Conservation (phyloP, 1,140 invertebrate species). For the Phortica variegata region DNA sequence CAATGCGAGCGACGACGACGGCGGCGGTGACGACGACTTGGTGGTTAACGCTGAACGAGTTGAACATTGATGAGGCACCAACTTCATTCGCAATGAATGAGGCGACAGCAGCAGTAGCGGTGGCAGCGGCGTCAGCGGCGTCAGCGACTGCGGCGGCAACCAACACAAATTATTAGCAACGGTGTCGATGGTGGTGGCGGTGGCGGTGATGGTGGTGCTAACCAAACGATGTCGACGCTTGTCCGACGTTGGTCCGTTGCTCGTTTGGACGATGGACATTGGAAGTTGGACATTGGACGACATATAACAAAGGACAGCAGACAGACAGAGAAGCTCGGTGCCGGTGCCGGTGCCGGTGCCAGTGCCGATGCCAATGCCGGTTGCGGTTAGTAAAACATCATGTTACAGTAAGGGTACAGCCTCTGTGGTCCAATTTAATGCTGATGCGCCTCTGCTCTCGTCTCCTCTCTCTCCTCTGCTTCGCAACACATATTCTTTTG, state of each 20-base stretch:
- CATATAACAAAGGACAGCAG: no score
- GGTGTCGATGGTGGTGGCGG: conserved; percentile 1
- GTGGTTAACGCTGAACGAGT: background rate
- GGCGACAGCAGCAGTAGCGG: conserved; percentile 10
- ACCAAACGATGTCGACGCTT: background rate
- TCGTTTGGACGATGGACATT: no score
- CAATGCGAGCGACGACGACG: background rate
- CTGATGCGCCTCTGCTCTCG: conserved; percentile 21
- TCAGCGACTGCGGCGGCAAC: conserved; percentile 27
- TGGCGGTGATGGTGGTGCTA: no score
- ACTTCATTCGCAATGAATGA: background rate
- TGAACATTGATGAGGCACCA: conserved; percentile 14
- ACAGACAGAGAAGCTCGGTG: no score
- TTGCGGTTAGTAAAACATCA: conserved; percentile 50
- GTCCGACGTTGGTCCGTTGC: background rate
- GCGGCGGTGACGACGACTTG: background rate
- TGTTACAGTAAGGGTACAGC: conserved; percentile 45
- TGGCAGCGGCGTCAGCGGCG: conserved; percentile 13
- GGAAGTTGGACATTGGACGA: no score
- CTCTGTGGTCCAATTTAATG: conserved; percentile 49
- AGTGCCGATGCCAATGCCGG: conserved; percentile 3
- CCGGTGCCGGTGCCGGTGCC: no score
- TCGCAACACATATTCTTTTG: no score
- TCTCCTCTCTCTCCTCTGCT: background rate
- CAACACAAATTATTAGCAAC: conserved; percentile 51